Conservation (phyloP, 2,888 invertebrate genomes). For the Gonocerus acuteangulatus region DNA sequence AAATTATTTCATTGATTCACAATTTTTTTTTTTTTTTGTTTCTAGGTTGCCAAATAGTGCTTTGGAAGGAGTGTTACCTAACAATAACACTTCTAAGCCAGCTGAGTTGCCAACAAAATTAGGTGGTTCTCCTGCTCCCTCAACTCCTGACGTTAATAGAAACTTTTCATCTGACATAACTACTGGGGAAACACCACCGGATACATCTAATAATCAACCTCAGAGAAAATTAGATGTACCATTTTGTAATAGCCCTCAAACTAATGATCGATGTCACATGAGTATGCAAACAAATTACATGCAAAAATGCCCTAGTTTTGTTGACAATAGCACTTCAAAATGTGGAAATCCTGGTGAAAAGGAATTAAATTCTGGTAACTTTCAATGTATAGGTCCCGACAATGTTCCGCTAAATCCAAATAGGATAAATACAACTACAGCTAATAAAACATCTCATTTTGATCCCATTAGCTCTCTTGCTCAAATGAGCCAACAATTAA, state of each 20-base stretch:
- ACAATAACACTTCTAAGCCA: conserved; percentile 40
- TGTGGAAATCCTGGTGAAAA: conserved; percentile 30
- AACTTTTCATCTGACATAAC: conserved; percentile 19
- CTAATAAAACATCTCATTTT: conserved; percentile 56
- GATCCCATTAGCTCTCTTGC: conserved; percentile 90
- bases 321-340: conserved; percentile 34
- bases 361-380: conserved; percentile 30
- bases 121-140: conserved; percentile 48
- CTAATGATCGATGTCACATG: conserved; percentile 39
- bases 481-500: conserved; percentile 89
- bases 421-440: conserved; percentile 41
- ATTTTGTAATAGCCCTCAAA: conserved; percentile 35
- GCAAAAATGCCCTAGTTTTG: conserved; percentile 35
- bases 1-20: no score
- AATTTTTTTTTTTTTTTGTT: no score
- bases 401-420: conserved; percentile 43
- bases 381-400: conserved; percentile 40
- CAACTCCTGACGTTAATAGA: conserved; percentile 42
- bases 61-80: conserved; percentile 39
- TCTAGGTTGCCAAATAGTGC: conserved; percentile 42
- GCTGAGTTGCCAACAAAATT: conserved; percentile 31
- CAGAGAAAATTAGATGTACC: conserved; percentile 33
- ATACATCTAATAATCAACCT: conserved; percentile 23
- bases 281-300: conserved; percentile 31
- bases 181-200: conserved; percentile 23